phyloP scores from a whole-genome alignment of 2,888 invertebrate genomes.

The Apoda limacodes region DNA sequence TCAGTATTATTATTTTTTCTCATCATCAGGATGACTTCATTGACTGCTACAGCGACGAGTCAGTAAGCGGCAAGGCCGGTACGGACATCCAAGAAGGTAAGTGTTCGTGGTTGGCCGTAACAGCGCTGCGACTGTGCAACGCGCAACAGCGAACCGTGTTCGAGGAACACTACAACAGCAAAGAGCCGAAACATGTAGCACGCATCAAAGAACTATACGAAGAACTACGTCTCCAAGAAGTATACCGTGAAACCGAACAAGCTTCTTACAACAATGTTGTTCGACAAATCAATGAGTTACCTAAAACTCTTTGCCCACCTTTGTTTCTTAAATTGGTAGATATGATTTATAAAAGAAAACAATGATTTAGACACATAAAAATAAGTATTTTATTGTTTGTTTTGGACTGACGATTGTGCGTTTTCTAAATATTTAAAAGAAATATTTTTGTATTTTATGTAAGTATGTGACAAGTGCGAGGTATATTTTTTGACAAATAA shows the following conservation, averaged over 20 bases:
- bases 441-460: no score
- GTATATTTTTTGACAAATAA: no score
- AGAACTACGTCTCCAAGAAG: constrained; percentile 1
- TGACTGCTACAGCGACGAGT: constrained; percentile 6
- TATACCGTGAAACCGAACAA: background rate
- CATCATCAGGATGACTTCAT: constrained; percentile 7
- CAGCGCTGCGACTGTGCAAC: constrained; percentile 78
- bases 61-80: constrained; percentile 26
- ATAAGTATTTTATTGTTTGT: no score
- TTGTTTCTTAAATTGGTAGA: constrained; percentile 6
- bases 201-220: constrained; percentile 8
- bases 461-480: no score
- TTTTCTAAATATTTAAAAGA: no score
- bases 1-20: no score
- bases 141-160: constrained; percentile 74
- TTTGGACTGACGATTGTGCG: no score
- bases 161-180: constrained; percentile 74
- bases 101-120: constrained; percentile 90
- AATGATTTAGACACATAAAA: no score
- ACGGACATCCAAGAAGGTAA: constrained; percentile 78
- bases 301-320: constrained; percentile 1
- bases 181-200: constrained; percentile 68
- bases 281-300: constrained; percentile 5
- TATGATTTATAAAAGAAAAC: constrained; percentile 3
- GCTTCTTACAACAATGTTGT: background rate